A percentile compares a stretch with the other conserved stretches of the same genome.
phyloP scores from a whole-genome alignment of 2,888 invertebrate species.

The Limenitis camilla region DNA sequence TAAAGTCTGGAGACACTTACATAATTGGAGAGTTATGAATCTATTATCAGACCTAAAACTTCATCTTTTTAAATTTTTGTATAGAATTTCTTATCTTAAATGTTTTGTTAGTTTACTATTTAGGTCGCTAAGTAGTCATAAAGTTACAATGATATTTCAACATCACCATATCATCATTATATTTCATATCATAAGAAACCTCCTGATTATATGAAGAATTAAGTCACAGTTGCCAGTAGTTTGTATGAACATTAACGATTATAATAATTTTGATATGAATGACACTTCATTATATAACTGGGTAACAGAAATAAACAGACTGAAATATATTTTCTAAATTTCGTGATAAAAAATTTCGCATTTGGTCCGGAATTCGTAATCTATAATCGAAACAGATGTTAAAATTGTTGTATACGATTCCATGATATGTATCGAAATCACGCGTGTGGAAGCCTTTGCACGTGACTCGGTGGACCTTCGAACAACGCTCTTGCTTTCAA shows the following conservation, averaged over 20 bases:
- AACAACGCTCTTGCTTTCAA: background rate
- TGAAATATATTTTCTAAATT: conserved; percentile 2
- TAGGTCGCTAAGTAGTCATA: no score
- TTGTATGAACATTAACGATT: background rate
- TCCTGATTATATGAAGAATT: no score
- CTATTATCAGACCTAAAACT: no score
- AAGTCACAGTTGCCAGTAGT: background rate
- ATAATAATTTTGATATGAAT: background rate
- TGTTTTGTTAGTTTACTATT: no score
- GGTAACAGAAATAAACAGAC: background rate
- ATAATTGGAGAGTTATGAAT: no score
- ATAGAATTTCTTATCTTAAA: no score
- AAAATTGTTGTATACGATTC: conserved; percentile 28
- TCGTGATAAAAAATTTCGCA: conserved; percentile 1
- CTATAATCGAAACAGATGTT: conserved; percentile 28
- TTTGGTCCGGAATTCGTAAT: conserved; percentile 20
- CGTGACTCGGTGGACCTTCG: conserved; percentile 23
- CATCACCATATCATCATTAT: no score
- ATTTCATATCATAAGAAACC: no score
- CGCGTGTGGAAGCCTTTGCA: conserved; percentile 23
- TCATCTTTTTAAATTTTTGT: no score
- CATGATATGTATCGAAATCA: conserved; percentile 28
- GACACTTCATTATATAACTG: background rate
- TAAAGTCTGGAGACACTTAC: no score
- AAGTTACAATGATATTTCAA: no score